A percentile compares a stretch with the other conserved stretches of the same genome.
Evolutionary conservation across 2,113 vertebrate genomes (phyloP).

Genomic region (Dunckerocampus dactyliophorus): DNA sequence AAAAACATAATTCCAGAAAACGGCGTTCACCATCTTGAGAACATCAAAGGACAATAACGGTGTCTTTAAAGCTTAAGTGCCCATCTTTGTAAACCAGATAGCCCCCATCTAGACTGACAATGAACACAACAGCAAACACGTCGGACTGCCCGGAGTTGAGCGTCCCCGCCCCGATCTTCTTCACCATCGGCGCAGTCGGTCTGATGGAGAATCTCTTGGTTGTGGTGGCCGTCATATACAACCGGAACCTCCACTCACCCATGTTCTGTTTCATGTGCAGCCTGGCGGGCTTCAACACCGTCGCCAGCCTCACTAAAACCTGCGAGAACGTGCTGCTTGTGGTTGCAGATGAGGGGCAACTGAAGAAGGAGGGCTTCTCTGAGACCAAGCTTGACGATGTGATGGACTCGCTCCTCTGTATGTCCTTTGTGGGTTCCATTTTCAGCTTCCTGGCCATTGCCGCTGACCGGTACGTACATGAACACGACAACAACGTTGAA

Average conservation of each 20-base stretch:
- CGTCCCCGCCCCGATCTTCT: slow-evolving; percentile 84
- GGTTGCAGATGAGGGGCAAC: slow-evolving; percentile 76
- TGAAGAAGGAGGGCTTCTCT: slow-evolving; percentile 69
- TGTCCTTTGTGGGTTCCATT: slow-evolving; percentile 88
- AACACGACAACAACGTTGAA: not conserved
- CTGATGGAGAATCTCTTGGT: slow-evolving; percentile 89
- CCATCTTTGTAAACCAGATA: not conserved
- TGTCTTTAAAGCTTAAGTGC: too few relatives aligned
- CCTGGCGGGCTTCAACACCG: slow-evolving; percentile 88
- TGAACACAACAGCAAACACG: slow-evolving; percentile 39
- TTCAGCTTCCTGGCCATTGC: slow-evolving; percentile 91
- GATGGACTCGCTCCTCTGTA: slow-evolving; percentile 85
- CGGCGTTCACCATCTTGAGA: not conserved
- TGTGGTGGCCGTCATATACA: slow-evolving; percentile 81
- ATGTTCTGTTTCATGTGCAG: slow-evolving; percentile 97
- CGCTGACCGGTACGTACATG: slow-evolving; percentile 75
- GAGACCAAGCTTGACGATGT: slow-evolving; percentile 82
- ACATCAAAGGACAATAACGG: not conserved
- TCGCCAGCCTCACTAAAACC: slow-evolving; percentile 86
- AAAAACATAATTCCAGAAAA: too few relatives aligned
- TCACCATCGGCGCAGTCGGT: slow-evolving; percentile 78
- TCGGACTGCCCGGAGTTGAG: slow-evolving; percentile 78
- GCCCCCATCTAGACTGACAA: not conserved
- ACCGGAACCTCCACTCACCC: slow-evolving; percentile 88
- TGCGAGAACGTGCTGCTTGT: slow-evolving; percentile 84